phyloP scores from a whole-genome alignment of 1,140 invertebrate species.

The Drosophila arawakana region DNA sequence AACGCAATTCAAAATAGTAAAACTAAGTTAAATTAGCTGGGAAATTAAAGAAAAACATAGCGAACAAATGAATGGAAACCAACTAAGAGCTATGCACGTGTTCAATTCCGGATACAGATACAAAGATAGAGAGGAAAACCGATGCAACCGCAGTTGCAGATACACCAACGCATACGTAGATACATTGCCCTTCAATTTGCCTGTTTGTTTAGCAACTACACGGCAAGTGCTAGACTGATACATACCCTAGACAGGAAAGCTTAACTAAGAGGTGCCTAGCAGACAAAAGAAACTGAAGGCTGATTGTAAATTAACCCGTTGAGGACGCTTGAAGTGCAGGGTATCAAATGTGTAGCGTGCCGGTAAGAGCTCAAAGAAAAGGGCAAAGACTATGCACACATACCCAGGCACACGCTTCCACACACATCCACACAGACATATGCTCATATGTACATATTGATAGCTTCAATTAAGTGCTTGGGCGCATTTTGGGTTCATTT shows the following conservation, averaged over 20 bases:
- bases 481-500: conserved; percentile 66
- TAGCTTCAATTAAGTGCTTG: conserved; percentile 79
- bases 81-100: not conserved
- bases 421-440: conserved; percentile 11
- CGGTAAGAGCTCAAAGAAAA: conserved; percentile 32
- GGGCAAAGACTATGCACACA: conserved; percentile 9
- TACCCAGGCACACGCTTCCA: not conserved
- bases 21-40: conserved; percentile 50
- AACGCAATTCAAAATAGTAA: conserved; percentile 13
- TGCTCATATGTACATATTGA: conserved; percentile 49
- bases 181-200: conserved; percentile 10
- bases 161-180: conserved; percentile 7
- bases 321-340: not conserved
- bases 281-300: not conserved
- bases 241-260: too few species aligned
- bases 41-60: conserved; percentile 56
- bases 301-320: too few species aligned
- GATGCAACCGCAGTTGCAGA: not conserved
- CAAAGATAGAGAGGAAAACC: not conserved
- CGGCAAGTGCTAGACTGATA: too few species aligned
- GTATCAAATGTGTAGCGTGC: conserved; percentile 3
- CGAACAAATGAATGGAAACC: not conserved
- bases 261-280: not conserved
- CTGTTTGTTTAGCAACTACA: conserved; percentile 19
- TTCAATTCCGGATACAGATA: conserved; percentile 2